These are phyloP conservation scores for Oscheius sp. DNA, from an alignment of 2,888 invertebrate genomes.

Conservation along the genomic window DNA sequence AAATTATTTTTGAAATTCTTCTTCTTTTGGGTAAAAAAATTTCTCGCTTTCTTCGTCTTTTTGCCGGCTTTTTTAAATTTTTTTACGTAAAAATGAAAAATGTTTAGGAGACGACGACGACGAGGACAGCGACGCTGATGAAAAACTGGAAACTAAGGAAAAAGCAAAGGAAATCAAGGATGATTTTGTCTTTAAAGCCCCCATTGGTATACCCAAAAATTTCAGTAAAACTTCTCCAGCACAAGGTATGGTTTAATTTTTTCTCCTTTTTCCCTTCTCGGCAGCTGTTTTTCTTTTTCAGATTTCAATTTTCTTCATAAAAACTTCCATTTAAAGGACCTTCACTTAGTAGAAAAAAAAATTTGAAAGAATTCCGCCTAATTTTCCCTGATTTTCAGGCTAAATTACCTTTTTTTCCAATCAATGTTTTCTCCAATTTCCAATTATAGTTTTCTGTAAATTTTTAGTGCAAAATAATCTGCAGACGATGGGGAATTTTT, in stretches of 20 bases:
- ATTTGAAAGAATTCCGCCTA: neutral
- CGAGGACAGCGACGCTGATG: slow-evolving; percentile 13
- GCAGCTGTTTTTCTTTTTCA: neutral
- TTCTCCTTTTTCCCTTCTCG: neutral
- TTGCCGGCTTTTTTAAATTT: neutral
- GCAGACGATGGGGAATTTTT: no score
- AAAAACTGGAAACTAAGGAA: neutral
- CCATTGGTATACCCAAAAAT: slow-evolving; percentile 55
- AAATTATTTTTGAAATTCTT: neutral
- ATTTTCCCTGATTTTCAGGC: neutral
- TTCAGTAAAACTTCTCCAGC: slow-evolving; percentile 39
- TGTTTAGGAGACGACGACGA: slow-evolving; percentile 35
- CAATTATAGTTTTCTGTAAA: no score
- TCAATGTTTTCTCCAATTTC: neutral
- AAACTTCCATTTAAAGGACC: no score
- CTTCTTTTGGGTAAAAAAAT: neutral
- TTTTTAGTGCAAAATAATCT: no score
- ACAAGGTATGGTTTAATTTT: slow-evolving; percentile 20
- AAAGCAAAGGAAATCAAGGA: slow-evolving; percentile 17
- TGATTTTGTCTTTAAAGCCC: slow-evolving; percentile 46
- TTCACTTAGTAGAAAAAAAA: no score
- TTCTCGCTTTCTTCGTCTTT: neutral
- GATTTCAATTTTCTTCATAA: no score
- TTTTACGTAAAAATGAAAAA: neutral
- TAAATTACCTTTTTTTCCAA: neutral